Conservation (phyloP, 1,140 invertebrate species). For the Dufourea novaeangliae region DNA sequence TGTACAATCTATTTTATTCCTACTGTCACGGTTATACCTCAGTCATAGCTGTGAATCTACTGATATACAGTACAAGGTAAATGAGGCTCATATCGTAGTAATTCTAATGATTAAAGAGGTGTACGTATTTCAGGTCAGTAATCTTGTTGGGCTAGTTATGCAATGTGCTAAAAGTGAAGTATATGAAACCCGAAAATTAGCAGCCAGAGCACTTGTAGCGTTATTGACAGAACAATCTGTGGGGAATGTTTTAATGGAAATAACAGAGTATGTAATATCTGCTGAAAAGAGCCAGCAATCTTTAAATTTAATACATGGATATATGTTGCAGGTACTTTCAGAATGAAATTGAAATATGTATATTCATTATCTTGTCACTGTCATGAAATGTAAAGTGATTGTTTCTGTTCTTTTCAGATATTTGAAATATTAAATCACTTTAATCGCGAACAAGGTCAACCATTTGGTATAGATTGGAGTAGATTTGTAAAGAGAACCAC, state of each 20-base stretch:
- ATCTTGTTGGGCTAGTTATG: conserved; percentile 78
- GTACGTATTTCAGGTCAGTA: conserved; percentile 72
- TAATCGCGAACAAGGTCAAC: conserved; percentile 22
- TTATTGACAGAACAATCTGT: conserved; percentile 81
- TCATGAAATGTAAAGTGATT: not conserved
- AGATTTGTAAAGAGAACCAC: conserved; percentile 23
- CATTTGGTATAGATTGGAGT: conserved; percentile 14
- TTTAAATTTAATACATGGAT: conserved; percentile 78
- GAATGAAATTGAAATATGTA: not conserved
- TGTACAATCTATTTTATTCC: conserved; percentile 90
- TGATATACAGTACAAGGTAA: conserved; percentile 86
- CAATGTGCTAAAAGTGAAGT: conserved; percentile 83
- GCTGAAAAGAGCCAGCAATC: conserved; percentile 45
- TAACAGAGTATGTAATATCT: conserved; percentile 68
- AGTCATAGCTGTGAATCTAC: conserved; percentile 85
- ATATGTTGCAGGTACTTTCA: conserved; percentile 74
- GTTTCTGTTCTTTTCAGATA: conserved; percentile 57
- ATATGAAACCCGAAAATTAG: conserved; percentile 85
- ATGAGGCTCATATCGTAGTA: conserved; percentile 30
- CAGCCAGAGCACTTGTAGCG: conserved; percentile 86
- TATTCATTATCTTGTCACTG: not conserved
- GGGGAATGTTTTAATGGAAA: conserved; percentile 63
- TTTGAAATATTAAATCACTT: conserved; percentile 64
- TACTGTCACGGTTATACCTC: conserved; percentile 90
- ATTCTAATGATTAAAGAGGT: not conserved